Base-by-base conservation (phyloP, 2,888 invertebrate species). In the Dromius quadrimaculatus region DNA sequence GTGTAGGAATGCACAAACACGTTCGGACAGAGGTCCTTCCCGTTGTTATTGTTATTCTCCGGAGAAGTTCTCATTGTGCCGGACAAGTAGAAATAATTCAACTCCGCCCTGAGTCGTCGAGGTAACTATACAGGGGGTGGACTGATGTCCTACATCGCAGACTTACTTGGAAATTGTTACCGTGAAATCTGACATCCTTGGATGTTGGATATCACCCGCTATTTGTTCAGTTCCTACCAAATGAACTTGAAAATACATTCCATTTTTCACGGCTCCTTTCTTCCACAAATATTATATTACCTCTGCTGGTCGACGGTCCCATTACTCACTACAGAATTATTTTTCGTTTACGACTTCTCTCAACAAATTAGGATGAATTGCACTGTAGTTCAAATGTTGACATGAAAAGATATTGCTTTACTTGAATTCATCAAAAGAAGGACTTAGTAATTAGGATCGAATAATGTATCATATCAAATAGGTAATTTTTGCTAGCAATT, bases 1-100 rank as follows among this genome's bases (percentile, higher is more conserved):
- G 76, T 78, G 79, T 79, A 79, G 79, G 78, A 79, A 80, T 80
- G 78, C 79, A 79, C 78, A 78, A 78, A 79, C 78, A 79, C 79
- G 77, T 75, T 76, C 75, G 75, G 68, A 68, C 68, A 50, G 65
- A 34, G 68, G 57, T 57, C 57, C 63, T 36, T 64, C 45, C 54
- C 59, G 57, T 59, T 68, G 68, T 68, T 68, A 68, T 68, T 68
- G 68, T 68, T 68, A 68, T 68, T 65, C 65, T 65, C 41, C 57
- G 68, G 59, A 57, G 59, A 68, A 68, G 19, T 68, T 68, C 59
- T 59, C 68, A 59, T 68, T 68, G 68, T 68, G 59, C 43, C 45
- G 45, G 68, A 68, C 45, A 57, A 59, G 61, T 72, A 64, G 43
- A 64, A 69, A 57, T 69, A 64, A 69, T 70, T 64, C 66, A 68